Evolutionary conservation across 2,888 invertebrate genomes (phyloP), one percentile per base, ranked within the genome.

Genomic region (Andrena camellia): DNA sequence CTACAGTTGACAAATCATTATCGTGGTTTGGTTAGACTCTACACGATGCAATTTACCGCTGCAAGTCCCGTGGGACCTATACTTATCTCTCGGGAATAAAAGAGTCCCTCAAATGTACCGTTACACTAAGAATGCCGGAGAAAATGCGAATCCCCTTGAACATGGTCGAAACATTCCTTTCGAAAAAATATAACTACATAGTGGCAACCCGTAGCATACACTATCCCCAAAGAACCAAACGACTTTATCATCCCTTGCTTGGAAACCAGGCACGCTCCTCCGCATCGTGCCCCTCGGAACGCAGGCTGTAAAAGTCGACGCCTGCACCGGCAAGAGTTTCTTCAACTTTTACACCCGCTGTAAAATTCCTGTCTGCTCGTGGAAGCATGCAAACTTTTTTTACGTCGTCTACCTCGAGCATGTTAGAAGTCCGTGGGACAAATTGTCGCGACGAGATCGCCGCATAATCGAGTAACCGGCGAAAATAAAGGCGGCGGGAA

Each of bases 1-100:
- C 10, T 10, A 2, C 31, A 35, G 78, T 81, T 81, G 73, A 81
- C 81, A 78, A 78, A 81, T 78, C 78, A 78, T 78, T 81, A 78
- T 54, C 33, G 33, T 8, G 20, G 26, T 20, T 63, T n/a, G 78
- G 50, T 33, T 33, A 0, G 20, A n/a, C 42, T 33, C 62, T 35
- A 52, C 62, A 60, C 50, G 17, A 10, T 48, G 26, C 33, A 23
- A 54, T 35, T 31, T 20, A 29, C n/a, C 20, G 20, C 10, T 23
- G 35, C 0, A 29, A 26, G 13, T 20, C 29, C 1, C 10, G 1
- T 23, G 31, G 17, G 52, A 23, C 7, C 26, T 4, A 2, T 33
- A 13, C 20, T 33, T 31, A 7, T 26, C 57, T 23, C 26, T 76
- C 7, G 42, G 0, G n/a, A 52, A 63, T 17, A n/a, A 63, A 42